phyloP scores from a whole-genome alignment of 2,797 vertebrate species.

The Presbytis comata region DNA sequence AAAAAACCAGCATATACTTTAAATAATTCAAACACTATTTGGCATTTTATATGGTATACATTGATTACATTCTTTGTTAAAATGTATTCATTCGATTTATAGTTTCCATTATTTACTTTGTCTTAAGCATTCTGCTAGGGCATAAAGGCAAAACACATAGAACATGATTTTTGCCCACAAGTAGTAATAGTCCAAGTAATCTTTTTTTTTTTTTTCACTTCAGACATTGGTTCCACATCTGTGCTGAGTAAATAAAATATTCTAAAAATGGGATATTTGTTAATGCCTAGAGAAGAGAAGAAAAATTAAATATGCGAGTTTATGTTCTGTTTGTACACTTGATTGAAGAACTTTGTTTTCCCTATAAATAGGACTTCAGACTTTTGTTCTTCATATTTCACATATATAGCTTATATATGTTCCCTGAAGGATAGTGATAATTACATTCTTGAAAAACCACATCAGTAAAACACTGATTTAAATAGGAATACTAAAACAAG shows the following conservation, averaged over 20 bases:
- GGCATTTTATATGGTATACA: constrained; percentile 57
- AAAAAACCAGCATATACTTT: constrained; percentile 70
- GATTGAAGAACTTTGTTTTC: neutral
- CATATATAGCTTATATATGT: neutral
- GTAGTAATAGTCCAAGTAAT: constrained; percentile 65
- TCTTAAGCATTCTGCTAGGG: neutral
- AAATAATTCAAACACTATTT: constrained; percentile 71
- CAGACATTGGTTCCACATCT: constrained; percentile 58
- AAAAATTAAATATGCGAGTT: constrained; percentile 51
- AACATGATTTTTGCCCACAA: constrained; percentile 41
- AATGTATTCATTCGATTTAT: constrained; percentile 71
- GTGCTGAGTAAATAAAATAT: constrained; percentile 5
- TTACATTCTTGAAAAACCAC: constrained; percentile 4
- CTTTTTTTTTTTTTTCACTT: constrained; percentile 28
- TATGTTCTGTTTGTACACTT: constrained; percentile 36
- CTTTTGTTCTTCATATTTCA: constrained; percentile 42
- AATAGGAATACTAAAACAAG: constrained; percentile 27
- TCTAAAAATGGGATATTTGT: constrained; percentile 41
- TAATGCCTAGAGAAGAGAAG: constrained; percentile 26
- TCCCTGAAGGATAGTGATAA: constrained; percentile 7
- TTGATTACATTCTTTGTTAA: constrained; percentile 76
- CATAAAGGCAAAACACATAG: neutral
- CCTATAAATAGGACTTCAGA: constrained; percentile 22
- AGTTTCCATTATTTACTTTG: neutral
- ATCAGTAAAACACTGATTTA: neutral